Percentiles rank a stretch among this genome's conserved stretches.
Evolutionary conservation across 2,797 vertebrate genomes (phyloP).

Genomic region (Myripristis jacobus): DNA sequence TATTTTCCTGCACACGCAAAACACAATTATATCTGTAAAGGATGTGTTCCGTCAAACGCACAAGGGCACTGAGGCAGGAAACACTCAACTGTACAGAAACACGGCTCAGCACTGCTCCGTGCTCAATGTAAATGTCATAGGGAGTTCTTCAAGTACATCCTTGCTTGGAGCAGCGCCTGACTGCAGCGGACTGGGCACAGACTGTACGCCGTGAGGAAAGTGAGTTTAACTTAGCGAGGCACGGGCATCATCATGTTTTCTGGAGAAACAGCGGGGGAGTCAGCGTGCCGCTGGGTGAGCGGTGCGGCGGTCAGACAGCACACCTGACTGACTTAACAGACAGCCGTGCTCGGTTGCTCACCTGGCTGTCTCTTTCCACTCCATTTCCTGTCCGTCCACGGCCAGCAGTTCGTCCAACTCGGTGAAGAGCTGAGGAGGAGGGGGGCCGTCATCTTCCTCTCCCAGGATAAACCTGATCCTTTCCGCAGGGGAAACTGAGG

Average conservation of each 20-base stretch:
- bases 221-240: no score
- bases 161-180: background rate
- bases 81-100: slow-evolving; percentile 1
- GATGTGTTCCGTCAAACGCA: slow-evolving; percentile 46
- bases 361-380: slow-evolving; percentile 99
- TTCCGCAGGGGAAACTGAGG: slow-evolving; percentile 94
- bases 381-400: slow-evolving; percentile 96
- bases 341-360: slow-evolving; percentile 60
- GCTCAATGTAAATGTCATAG: background rate
- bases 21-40: slow-evolving; percentile 48
- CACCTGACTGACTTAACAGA: background rate
- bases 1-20: slow-evolving; percentile 62
- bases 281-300: no score
- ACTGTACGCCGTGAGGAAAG: no score
- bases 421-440: slow-evolving; percentile 97
- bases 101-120: background rate
- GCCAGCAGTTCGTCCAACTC: slow-evolving; percentile 96
- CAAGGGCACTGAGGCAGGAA: slow-evolving; percentile 44
- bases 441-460: slow-evolving; percentile 96
- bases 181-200: no score
- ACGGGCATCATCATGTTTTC: no score
- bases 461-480: slow-evolving; percentile 97
- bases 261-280: background rate
- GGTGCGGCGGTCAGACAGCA: background rate
- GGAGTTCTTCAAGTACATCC: background rate